Base-by-base conservation (phyloP, 2,797 vertebrate genomes). In the Poliocrania exsul region DNA sequence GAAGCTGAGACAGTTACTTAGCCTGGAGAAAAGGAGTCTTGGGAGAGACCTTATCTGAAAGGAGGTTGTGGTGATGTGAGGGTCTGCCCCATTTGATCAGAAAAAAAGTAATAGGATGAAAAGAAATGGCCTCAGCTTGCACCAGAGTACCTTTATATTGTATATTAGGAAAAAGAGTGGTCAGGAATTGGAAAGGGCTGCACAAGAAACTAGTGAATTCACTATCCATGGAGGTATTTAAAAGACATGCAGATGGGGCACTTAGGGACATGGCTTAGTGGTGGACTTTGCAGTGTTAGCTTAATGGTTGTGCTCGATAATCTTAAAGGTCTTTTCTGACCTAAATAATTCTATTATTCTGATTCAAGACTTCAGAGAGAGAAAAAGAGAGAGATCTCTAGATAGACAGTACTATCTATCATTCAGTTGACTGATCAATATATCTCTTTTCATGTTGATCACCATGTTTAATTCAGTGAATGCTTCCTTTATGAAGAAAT, bases 1-100 rank as follows among this genome's bases (percentile, higher is more conserved):
- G 10, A 0, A 2, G 8, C 18, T 50, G 62, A 79, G n/a, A 5
- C 9, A 7, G 1, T 2, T 49, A 9, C 19, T 88, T 16, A 64
- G 16, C 3, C 18, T 42, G 20, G 18, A 75, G 40, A 58, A 64
- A 16, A 40, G 16, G 10, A 70, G 13, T 16, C 11, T 42, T 0
- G 49, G 12, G 11, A 0, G 16, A 62, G 3, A 78, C 3, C 0
- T 24, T 44, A 5, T 10, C n/a, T 51, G 12, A 78, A 61, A 66
- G 23, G 16, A 56, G 13, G 2, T 19, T 64, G 33, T 16, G 13
- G 7, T 2, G 6, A 56, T 16, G 10, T 33, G 26, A 5, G 3
- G 3, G 2, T 14, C 0, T 0, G 9, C 13, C 13, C 46, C 7
- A 74, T 83, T 14, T 61, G 29, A 35, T 21, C 31, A 12, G 29